These are phyloP conservation scores for Microplitis deprimator DNA, from an alignment of 2,888 invertebrate species.

Conservation along the genomic window DNA sequence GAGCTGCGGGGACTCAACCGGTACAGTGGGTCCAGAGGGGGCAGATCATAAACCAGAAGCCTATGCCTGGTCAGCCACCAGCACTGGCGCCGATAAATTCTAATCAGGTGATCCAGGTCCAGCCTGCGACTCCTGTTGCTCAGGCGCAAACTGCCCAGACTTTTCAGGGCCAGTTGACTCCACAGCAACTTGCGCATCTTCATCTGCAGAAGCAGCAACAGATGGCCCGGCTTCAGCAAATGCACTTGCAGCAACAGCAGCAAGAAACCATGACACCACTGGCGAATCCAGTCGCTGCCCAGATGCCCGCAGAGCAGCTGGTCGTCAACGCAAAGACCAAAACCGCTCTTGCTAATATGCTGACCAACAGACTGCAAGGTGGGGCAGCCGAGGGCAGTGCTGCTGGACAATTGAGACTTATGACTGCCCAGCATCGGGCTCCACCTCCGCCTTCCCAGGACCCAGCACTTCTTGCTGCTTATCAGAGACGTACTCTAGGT, in stretches of 20 bases:
- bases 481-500: slow-evolving; percentile 70
- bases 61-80: slow-evolving; percentile 67
- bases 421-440: slow-evolving; percentile 87
- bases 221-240: slow-evolving; percentile 60
- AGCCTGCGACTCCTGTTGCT: slow-evolving; percentile 10
- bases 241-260: slow-evolving; percentile 68
- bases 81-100: slow-evolving; percentile 66
- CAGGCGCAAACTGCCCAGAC: slow-evolving; percentile 60
- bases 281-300: slow-evolving; percentile 74
- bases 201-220: slow-evolving; percentile 72
- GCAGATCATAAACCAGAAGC: slow-evolving; percentile 72
- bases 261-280: slow-evolving; percentile 75
- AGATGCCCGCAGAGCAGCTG: slow-evolving; percentile 72
- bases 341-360: slow-evolving; percentile 95
- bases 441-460: slow-evolving; percentile 73
- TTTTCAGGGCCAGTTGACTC: slow-evolving; percentile 67
- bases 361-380: slow-evolving; percentile 84
- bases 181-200: slow-evolving; percentile 72
- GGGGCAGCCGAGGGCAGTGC: slow-evolving; percentile 72
- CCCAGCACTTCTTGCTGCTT: slow-evolving; percentile 66
- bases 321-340: slow-evolving; percentile 92
- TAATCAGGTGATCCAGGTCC: slow-evolving; percentile 57
- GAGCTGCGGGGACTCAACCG: slow-evolving; percentile 67
- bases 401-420: slow-evolving; percentile 76
- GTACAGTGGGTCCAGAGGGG: slow-evolving; percentile 79